Base-by-base conservation (phyloP, 2,888 invertebrate genomes). In the Ethmia dodecea region DNA sequence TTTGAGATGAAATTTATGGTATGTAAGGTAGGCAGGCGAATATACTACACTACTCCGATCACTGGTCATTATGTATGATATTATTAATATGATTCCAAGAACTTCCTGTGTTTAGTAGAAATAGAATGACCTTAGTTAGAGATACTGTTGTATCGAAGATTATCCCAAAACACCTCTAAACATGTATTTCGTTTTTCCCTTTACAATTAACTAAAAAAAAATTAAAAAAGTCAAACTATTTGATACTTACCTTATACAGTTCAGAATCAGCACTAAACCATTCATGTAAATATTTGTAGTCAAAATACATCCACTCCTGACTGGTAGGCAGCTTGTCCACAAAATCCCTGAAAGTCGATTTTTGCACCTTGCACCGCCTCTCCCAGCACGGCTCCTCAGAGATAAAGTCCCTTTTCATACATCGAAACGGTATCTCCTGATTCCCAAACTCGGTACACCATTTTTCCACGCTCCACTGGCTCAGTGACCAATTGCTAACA, bases 211-310 rank as follows among this genome's bases (percentile, higher is more conserved):
- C n/a, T n/a, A n/a, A n/a, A n/a, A n/a, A n/a, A n/a, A n/a, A n/a
- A n/a, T n/a, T n/a, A n/a, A n/a, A n/a, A n/a, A n/a, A n/a, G n/a
- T n/a, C n/a, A n/a, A n/a, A n/a, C n/a, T n/a, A n/a, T n/a, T n/a
- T n/a, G 20, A 6, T 5, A 22, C 22, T 52, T 74, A 91, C 91
- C 79, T 90, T 79, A 47, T 87, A 72, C 33, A 93, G 61, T 45
- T 90, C 87, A 40, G 84, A 70, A 13, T 88, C 84, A 30, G 86
- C 71, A 34, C 69, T 60, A 57, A 93, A 91, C 88, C 93, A 90
- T 39, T 92, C 88, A 40, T 89, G 87, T 70, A 95, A 87, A 67
- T 94, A 90, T 76, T 94, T 94, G 63, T 96, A 95, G 75, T 95
- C 95, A 73, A 93, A 94, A 73, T 96, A 96, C 73, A 91, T 88